phyloP scores from a whole-genome alignment of 2,113 vertebrate genomes.

The Turdus rufiventris region DNA sequence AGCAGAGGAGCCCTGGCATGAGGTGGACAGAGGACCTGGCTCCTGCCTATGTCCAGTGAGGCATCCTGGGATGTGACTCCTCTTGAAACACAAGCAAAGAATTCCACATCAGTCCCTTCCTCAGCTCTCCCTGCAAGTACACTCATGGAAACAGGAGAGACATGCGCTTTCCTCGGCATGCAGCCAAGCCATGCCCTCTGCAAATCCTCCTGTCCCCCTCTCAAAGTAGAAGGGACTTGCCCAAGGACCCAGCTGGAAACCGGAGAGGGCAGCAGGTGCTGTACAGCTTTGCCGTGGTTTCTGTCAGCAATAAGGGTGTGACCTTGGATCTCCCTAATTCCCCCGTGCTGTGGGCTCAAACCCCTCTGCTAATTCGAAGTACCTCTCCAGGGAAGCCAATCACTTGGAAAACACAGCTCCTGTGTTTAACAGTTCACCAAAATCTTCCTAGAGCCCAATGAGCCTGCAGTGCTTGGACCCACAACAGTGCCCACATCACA shows the following conservation, averaged over 20 bases:
- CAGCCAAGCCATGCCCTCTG: not conserved
- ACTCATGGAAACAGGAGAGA: not conserved
- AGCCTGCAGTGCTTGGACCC: not conserved
- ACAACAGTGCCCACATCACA: not conserved
- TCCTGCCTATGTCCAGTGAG: not conserved
- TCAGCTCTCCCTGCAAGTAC: not conserved
- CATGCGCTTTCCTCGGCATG: not conserved
- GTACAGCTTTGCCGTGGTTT: not conserved
- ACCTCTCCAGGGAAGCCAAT: not conserved
- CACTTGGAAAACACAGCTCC: not conserved
- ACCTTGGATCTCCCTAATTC: not conserved
- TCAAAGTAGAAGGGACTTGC: not conserved
- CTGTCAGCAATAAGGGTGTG: not conserved
- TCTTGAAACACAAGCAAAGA: not conserved
- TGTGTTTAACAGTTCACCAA: not conserved
- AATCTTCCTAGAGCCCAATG: rapidly evolving
- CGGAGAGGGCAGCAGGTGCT: not conserved
- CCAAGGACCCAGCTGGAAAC: not conserved
- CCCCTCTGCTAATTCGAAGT: not conserved
- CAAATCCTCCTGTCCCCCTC: not conserved
- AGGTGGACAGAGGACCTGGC: not conserved
- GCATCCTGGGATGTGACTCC: not conserved
- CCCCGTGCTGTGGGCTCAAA: not conserved
- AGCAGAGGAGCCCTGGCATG: not conserved
- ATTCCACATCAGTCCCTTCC: not conserved